These are phyloP conservation scores for Marmota flaviventris DNA, from an alignment of 2,113 vertebrate genomes.

Conservation along the genomic window DNA sequence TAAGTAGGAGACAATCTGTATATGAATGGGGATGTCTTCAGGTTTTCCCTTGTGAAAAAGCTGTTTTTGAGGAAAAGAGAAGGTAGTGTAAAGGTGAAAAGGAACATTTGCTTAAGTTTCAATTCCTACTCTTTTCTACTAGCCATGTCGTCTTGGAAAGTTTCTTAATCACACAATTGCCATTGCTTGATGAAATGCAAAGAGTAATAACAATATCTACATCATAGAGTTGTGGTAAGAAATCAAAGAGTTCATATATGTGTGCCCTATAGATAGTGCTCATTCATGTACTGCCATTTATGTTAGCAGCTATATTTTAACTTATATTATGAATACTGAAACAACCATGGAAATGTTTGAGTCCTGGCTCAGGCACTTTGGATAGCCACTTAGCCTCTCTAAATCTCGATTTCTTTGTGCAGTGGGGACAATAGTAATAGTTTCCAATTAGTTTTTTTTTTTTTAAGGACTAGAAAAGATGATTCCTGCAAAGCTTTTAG, in stretches of 20 bases:
- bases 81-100: constrained; percentile 11
- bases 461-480: not conserved
- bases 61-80: constrained; percentile 4
- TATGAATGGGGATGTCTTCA: not conserved
- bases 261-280: not conserved
- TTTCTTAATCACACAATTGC: constrained; percentile 29
- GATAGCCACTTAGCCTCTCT: not conserved
- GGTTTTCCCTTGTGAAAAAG: constrained; percentile 2
- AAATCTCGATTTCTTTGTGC: not conserved
- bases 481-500: constrained; percentile 14
- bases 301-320: not conserved
- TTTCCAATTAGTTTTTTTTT: not conserved
- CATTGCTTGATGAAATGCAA: constrained; percentile 15
- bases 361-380: not conserved
- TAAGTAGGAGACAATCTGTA: not conserved
- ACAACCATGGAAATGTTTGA: not conserved
- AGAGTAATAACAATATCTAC: not conserved
- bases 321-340: not conserved
- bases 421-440: not conserved
- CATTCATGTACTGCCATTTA: not conserved
- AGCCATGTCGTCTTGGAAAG: not conserved
- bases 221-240: not conserved
- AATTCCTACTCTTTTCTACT: not conserved
- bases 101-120: not conserved
- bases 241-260: not conserved